Conservation (phyloP, 1,140 invertebrate species). For the Neuroterus valhalla region DNA sequence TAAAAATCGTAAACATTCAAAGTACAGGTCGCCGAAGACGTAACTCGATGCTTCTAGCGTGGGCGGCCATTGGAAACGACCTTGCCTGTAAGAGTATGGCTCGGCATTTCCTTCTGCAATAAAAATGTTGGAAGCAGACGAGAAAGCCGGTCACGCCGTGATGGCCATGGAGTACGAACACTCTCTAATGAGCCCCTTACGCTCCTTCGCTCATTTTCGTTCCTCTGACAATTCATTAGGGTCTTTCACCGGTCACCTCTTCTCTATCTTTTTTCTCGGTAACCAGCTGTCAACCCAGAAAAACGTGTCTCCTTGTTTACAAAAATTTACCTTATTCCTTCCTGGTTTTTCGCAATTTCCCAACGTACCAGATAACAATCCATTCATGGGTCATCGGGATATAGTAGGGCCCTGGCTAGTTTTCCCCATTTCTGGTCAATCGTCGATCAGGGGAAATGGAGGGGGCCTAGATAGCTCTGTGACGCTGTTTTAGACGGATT, state of each 20-base stretch:
- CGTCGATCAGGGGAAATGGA: too few species aligned
- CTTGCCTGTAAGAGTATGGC: constrained; percentile 64
- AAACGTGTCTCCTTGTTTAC: constrained; percentile 34
- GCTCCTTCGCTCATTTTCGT: constrained; percentile 68
- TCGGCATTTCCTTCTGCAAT: constrained; percentile 66
- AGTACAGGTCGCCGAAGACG: constrained; percentile 19
- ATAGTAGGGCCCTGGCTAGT: too few species aligned
- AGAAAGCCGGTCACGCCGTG: constrained; percentile 75
- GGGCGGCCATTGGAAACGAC: constrained; percentile 59
- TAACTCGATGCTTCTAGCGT: constrained; percentile 21
- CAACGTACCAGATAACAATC: not conserved
- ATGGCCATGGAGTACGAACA: constrained; percentile 74
- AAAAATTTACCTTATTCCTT: not conserved
- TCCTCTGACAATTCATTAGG: constrained; percentile 64
- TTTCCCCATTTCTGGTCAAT: too few species aligned
- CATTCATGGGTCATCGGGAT: too few species aligned
- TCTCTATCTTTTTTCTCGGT: not conserved
- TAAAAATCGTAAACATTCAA: constrained; percentile 18
- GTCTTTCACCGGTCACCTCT: constrained; percentile 48
- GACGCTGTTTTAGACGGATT: too few species aligned
- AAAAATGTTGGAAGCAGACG: constrained; percentile 67
- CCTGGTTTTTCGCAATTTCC: too few species aligned
- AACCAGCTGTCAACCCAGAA: constrained; percentile 31
- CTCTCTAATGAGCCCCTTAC: constrained; percentile 74
- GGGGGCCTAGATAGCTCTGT: too few species aligned